Base-by-base conservation (phyloP, 2,113 vertebrate genomes). In the Trichechus manatus region DNA sequence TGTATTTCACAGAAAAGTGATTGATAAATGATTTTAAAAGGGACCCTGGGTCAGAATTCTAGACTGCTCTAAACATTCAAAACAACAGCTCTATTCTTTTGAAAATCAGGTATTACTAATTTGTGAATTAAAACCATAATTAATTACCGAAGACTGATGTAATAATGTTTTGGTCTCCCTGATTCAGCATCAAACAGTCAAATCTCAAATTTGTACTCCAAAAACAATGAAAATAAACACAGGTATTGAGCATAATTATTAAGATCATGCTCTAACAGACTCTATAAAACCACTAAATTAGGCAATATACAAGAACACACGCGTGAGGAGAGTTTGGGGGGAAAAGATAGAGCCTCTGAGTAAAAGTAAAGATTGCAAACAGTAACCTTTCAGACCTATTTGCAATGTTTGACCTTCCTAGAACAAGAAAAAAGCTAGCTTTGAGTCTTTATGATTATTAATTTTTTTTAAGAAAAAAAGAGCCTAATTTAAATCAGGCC, bases 401-500 rank as follows among this genome's bases (percentile, higher is more conserved):
- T 53, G 31, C 75, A 29, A 61, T 63, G 39, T n/a, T 33, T 59
- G 70, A 77, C 92, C 98, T 97, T 83, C 93, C 95, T 97, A 92
- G 85, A 98, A 97, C 89, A 88, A 96, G 39, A 4, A 31, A 39
- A 11, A 89, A n/a, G 96, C 98, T 96, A 98, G 96, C 96, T 98
- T 97, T 97, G 94, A 97, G 81, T 94, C 83, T 96, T 96, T 78
- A 85, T 72, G 80, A 89, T 92, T 91, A 33, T 94, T 97, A 75
- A 74, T 97, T 96, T 89, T 96, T 64, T 74, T 74, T 68, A 33
- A 68, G 13, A 47, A 72, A 80, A 81, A 94, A 95, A 82, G n/a
- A 98, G 98, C 98, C 98, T 98, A 98, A 98, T 98, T 99, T 98
- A 99, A 99, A 98, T 98, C 98, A 98, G 98, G 97, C 98, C 98